These are phyloP conservation scores for Otolemur crassicaudatus DNA, from an alignment of 2,797 vertebrate genomes.

Conservation along the genomic window DNA sequence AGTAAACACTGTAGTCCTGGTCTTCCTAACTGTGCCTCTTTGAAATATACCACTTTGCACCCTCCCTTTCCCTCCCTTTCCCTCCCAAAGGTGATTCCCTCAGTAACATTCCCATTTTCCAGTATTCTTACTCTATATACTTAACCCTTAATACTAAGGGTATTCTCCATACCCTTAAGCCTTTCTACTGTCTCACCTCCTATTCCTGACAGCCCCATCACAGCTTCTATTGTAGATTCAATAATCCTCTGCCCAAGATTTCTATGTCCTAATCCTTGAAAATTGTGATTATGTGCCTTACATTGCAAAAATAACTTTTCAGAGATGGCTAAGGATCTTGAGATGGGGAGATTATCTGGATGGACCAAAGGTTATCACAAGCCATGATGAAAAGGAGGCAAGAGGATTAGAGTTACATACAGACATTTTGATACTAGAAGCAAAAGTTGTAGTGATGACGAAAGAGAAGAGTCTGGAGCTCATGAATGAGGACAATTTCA, in stretches of 20 bases:
- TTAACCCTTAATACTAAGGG: background rate
- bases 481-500: background rate
- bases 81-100: background rate
- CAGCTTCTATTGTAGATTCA: background rate
- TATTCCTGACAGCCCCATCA: background rate
- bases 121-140: background rate
- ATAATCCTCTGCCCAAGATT: background rate
- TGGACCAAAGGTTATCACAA: background rate
- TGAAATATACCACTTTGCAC: background rate
- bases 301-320: background rate
- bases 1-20: background rate
- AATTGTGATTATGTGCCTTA: background rate
- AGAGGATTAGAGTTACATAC: background rate
- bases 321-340: background rate
- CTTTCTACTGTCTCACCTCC: background rate
- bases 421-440: background rate
- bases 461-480: rapidly evolving
- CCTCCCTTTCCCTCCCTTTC: background rate
- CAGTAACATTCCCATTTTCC: background rate
- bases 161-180: background rate
- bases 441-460: background rate
- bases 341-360: background rate
- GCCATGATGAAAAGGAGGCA: background rate
- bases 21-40: background rate
- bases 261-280: background rate